Conservation (phyloP, 2,113 vertebrate genomes). For the Scomber japonicus region DNA sequence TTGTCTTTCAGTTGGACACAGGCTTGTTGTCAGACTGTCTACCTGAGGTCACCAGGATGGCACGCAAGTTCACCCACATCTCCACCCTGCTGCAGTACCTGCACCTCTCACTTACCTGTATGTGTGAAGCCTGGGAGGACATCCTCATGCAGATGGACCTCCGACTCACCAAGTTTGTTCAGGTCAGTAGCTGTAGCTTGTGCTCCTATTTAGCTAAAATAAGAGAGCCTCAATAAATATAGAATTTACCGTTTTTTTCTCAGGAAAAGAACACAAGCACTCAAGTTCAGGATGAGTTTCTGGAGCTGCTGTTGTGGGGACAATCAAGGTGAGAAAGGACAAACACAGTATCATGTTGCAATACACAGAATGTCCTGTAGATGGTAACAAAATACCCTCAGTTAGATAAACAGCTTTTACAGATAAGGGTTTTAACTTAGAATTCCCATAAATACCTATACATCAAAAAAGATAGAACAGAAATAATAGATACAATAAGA, state of each 20-base stretch:
- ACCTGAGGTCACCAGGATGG: constrained; percentile 97
- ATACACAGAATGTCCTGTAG: constrained; percentile 40
- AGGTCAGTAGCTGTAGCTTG: constrained; percentile 82
- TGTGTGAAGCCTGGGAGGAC: constrained; percentile 99
- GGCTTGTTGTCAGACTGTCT: constrained; percentile 93
- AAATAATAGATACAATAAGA: too few relatives aligned
- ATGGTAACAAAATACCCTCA: constrained; percentile 21
- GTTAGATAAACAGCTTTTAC: background rate
- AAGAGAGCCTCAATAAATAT: background rate
- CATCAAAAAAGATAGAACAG: too few relatives aligned
- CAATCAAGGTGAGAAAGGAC: constrained; percentile 91
- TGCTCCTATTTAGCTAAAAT: background rate
- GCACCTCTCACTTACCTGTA: constrained; percentile 94
- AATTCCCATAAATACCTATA: too few relatives aligned
- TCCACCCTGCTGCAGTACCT: constrained; percentile 97
- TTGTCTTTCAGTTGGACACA: constrained; percentile 90
- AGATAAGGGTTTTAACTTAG: background rate
- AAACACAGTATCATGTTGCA: background rate
- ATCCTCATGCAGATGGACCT: constrained; percentile 99
- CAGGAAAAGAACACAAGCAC: constrained; percentile 98
- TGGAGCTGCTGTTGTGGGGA: constrained; percentile 97
- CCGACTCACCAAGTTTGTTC: constrained; percentile 97
- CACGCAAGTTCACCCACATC: constrained; percentile 98
- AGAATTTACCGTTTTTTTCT: constrained; percentile 1
- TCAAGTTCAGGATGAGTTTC: constrained; percentile 97